Conservation (phyloP, 2,888 invertebrate species). For the Silvanus unidentatus region DNA sequence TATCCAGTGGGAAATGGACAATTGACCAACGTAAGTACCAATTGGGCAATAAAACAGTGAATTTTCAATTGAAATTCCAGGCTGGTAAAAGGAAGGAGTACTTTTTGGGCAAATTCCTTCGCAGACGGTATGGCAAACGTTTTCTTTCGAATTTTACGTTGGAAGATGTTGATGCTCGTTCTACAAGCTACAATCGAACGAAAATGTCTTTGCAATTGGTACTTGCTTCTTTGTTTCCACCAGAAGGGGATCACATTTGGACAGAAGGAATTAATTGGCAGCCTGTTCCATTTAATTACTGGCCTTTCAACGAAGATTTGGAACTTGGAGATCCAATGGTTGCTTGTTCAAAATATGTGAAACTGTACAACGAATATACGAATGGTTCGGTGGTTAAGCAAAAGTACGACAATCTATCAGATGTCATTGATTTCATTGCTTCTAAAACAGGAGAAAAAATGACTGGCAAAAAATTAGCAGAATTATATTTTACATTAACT, state of each 20-base stretch:
- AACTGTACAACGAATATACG: constrained; percentile 21
- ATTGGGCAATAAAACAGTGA: neutral
- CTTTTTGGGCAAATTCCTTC: constrained; percentile 57
- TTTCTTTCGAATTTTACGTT: constrained; percentile 57
- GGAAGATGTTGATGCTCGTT: constrained; percentile 55
- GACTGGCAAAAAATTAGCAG: constrained; percentile 22
- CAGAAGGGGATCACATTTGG: constrained; percentile 53
- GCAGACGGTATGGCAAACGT: constrained; percentile 55
- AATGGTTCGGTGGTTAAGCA: constrained; percentile 22
- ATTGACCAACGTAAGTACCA: constrained; percentile 48
- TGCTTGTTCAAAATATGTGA: constrained; percentile 26
- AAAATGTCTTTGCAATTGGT: constrained; percentile 64
- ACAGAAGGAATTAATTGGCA: constrained; percentile 40
- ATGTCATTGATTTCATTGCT: constrained; percentile 18
- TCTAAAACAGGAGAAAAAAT: constrained; percentile 21
- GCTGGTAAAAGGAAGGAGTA: constrained; percentile 44
- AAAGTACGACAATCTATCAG: constrained; percentile 21
- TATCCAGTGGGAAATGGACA: constrained; percentile 54
- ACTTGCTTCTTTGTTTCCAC: constrained; percentile 64
- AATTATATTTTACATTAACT: constrained; percentile 26
- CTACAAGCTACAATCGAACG: constrained; percentile 65
- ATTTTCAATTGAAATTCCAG: constrained; percentile 21
- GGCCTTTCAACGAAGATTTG: constrained; percentile 25
- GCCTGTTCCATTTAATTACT: constrained; percentile 33
- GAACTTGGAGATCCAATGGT: constrained; percentile 26